phyloP scores from a whole-genome alignment of 1,140 invertebrate genomes.

The Halyomorpha halys region DNA sequence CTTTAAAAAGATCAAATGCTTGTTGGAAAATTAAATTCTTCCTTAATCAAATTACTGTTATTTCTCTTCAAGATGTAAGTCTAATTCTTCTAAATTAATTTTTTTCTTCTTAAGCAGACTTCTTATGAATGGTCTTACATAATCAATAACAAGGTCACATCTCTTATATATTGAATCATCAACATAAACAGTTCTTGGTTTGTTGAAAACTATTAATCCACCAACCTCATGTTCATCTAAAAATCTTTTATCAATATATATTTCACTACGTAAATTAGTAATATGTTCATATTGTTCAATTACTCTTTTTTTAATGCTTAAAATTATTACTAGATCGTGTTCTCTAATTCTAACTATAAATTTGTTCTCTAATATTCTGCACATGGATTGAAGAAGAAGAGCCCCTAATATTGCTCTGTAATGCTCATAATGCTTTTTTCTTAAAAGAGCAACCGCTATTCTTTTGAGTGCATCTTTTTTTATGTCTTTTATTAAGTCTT shows the following conservation, averaged over 20 bases:
- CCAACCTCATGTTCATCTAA: not conserved
- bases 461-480: not conserved
- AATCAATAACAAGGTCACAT: not conserved
- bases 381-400: slow-evolving; percentile 5
- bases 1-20: no score
- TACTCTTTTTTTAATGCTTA: not conserved
- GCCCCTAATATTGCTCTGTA: not conserved
- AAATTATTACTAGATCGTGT: not conserved
- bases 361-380: not conserved
- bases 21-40: no score
- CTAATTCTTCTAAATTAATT: no score
- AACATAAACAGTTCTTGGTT: not conserved
- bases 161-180: not conserved
- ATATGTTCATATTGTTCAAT: not conserved
- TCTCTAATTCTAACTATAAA: not conserved
- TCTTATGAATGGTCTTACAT: not conserved
- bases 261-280: not conserved
- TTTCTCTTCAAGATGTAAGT: no score
- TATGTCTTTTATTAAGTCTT: not conserved
- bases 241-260: not conserved
- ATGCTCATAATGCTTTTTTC: not conserved
- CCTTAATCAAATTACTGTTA: no score
- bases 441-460: not conserved
- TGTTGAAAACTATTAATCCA: not conserved
- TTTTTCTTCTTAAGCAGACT: no score